phyloP scores from a whole-genome alignment of 2,888 invertebrate species.

The Eustalomyia histrio region DNA sequence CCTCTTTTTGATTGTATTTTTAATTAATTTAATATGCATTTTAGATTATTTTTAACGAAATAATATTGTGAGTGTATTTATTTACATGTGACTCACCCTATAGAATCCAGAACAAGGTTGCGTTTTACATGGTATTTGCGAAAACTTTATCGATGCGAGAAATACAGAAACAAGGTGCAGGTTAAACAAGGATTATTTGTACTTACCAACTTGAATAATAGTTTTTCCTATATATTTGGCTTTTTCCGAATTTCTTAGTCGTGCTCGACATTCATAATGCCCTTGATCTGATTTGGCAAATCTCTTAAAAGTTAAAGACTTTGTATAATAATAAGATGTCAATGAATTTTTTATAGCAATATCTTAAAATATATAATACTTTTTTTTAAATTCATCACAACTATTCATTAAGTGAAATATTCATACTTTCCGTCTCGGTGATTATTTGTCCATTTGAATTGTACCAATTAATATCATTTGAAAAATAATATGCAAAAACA shows the following conservation, averaged over 20 bases:
- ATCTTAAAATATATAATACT: constrained; percentile 53
- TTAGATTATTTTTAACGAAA: no score
- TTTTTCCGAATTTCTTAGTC: background rate
- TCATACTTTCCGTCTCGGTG: constrained; percentile 58
- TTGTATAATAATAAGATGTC: constrained; percentile 76
- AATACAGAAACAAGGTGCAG: no score
- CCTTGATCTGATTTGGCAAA: constrained; percentile 77
- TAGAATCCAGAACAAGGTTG: no score
- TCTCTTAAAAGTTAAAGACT: constrained; percentile 75
- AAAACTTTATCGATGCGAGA: no score
- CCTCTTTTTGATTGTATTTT: no score
- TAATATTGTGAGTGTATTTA: no score
- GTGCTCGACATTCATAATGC: constrained; percentile 78
- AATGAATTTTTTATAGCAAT: constrained; percentile 67
- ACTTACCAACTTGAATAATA: no score
- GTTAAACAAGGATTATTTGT: no score
- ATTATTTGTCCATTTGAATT: constrained; percentile 70
- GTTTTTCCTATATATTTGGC: no score
- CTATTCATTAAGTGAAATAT: background rate
- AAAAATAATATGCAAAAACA: constrained; percentile 81
- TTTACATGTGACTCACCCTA: no score
- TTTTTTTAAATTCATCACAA: background rate
- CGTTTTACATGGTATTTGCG: no score
- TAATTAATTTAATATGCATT: no score
- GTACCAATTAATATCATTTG: constrained; percentile 81